Base-by-base conservation (phyloP, 2,113 vertebrate species). In the Sturnus vulgaris region DNA sequence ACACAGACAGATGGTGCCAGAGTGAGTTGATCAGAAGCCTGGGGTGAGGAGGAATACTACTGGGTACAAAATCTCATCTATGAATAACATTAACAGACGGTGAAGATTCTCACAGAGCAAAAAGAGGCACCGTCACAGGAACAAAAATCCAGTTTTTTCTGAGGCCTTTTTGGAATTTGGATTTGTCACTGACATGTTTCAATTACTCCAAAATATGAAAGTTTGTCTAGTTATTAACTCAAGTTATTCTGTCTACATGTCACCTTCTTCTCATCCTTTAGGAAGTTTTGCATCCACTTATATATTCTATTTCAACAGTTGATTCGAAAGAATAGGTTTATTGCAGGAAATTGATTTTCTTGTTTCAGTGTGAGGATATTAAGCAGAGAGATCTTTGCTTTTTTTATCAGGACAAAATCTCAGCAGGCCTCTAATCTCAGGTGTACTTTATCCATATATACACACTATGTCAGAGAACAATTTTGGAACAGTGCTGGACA, bases 1-100 rank as follows among this genome's bases (percentile, higher is more conserved):
- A 93, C 72, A 92, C 52, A 91, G 88, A 93, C 96, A 97, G 95
- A 96, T 97, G 96, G 96, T 93, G 80, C 46, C 83, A 76, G 95
- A 85, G 94, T 82, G 94, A 95, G 91, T 7, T 1, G 86, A 85
- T 94, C 86, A 85, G 92, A 87, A 91, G 78, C 95, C 94, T 95
- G 77, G 84, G 73, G 93, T 96, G 86, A 95, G 84, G 66, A 95
- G 92, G 91, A 89, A 81, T 93, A 91, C 81, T 82, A 87, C 77
- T 76, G 73, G 37, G 86, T 97, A 95, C 94, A 92, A 96, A 91
- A 93, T 95, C 86, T 92, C 86, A 79, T 92, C 94, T 91, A 92
- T 85, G 96, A 95, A 92, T 96, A 95, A 82, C 63, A 86, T 84
- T 82, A 96, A 95, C 83, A 95, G 93, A 91, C 61, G 57, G 89